phyloP scores from a whole-genome alignment of 1,140 invertebrate genomes.

The Eriosoma lanigerum region DNA sequence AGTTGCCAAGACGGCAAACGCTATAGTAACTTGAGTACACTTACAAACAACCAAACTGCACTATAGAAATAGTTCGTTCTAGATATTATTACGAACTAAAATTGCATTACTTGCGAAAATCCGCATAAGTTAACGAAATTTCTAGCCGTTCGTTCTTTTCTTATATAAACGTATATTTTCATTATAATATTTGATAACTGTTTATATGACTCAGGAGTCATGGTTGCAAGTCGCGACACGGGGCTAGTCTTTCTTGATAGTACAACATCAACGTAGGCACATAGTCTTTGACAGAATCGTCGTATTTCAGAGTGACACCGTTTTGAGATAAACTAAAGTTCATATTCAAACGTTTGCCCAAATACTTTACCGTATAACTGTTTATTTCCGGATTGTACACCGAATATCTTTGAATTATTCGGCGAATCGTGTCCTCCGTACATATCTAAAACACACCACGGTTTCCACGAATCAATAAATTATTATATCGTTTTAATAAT shows the following conservation, averaged over 20 bases:
- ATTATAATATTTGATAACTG: too few relatives aligned
- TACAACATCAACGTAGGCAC: slow-evolving; percentile 10
- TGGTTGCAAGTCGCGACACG: not conserved
- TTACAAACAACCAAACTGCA: too few relatives aligned
- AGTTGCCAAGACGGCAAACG: too few relatives aligned
- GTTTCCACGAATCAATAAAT: not conserved
- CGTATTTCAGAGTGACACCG: not conserved
- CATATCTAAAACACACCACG: not conserved
- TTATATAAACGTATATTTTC: too few relatives aligned
- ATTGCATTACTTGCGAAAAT: too few relatives aligned
- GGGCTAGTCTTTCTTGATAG: slow-evolving; percentile 12
- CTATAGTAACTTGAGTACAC: too few relatives aligned
- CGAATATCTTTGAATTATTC: slow-evolving; percentile 14
- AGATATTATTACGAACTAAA: too few relatives aligned
- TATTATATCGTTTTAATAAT: not conserved
- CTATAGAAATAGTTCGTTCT: too few relatives aligned
- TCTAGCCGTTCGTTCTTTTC: too few relatives aligned
- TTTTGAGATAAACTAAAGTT: not conserved
- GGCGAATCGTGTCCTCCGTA: not conserved
- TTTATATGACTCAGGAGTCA: too few relatives aligned
- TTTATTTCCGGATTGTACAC: not conserved
- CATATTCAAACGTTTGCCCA: not conserved
- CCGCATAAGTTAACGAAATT: too few relatives aligned
- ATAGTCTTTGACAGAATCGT: not conserved
- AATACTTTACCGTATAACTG: not conserved